These are phyloP conservation scores for Oncopodura yosiiana DNA, from an alignment of 1,140 invertebrate species.

Conservation along the genomic window DNA sequence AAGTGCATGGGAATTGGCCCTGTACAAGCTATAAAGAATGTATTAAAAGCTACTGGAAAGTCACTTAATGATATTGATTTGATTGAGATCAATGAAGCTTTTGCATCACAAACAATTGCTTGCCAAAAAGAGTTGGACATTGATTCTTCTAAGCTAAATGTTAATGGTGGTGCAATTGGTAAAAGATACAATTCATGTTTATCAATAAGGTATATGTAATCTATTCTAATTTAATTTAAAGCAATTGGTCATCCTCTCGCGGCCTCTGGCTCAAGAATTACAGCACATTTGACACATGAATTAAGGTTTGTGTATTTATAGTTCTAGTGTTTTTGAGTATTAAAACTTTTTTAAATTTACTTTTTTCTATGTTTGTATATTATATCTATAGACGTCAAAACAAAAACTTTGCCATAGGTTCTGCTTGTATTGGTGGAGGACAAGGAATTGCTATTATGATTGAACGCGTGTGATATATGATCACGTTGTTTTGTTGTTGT, in stretches of 20 bases:
- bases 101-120: slow-evolving; percentile 83
- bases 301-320: too few relatives aligned
- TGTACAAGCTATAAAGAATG: slow-evolving; percentile 74
- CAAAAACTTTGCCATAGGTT: slow-evolving; percentile 78
- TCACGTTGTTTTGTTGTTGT: too few relatives aligned
- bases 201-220: not conserved
- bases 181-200: not conserved
- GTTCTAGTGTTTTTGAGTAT: too few relatives aligned
- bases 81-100: slow-evolving; percentile 94
- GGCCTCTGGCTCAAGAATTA: slow-evolving; percentile 88
- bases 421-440: slow-evolving; percentile 96
- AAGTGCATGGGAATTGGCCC: slow-evolving; percentile 81
- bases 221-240: not conserved
- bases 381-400: slow-evolving; percentile 58
- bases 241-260: slow-evolving; percentile 94
- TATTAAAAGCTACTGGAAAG: slow-evolving; percentile 61
- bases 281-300: slow-evolving; percentile 84
- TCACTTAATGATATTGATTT: slow-evolving; percentile 79
- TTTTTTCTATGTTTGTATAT: too few relatives aligned
- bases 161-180: slow-evolving; percentile 92
- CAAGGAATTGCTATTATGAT: slow-evolving; percentile 92
- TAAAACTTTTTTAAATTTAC: too few relatives aligned
- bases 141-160: slow-evolving; percentile 79
- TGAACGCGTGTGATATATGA: slow-evolving; percentile 52
- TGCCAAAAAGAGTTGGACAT: slow-evolving; percentile 75